phyloP scores from a whole-genome alignment of 2,888 invertebrate species.

The Drosophila anceps region DNA sequence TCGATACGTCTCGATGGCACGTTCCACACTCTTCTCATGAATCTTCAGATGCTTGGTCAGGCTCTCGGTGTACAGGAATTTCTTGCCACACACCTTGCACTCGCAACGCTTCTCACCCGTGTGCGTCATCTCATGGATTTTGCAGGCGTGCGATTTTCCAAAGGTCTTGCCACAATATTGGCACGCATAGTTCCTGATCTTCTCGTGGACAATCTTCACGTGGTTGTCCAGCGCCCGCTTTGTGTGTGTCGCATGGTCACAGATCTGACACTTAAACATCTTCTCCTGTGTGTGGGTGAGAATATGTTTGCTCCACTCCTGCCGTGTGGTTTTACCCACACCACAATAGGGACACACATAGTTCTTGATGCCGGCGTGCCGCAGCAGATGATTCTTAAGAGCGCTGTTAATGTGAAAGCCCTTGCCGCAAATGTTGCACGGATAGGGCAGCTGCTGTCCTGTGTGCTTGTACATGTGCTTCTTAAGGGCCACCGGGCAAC shows the following conservation, averaged over 20 bases:
- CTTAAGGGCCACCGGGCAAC: conserved; percentile 82
- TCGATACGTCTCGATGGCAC: conserved; percentile 81
- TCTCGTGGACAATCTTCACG: conserved; percentile 82
- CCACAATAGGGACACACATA: conserved; percentile 84
- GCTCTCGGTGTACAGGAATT: conserved; percentile 81
- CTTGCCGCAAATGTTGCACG: conserved; percentile 83
- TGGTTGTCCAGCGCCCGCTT: conserved; percentile 83
- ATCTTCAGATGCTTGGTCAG: conserved; percentile 82
- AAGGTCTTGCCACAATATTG: conserved; percentile 83
- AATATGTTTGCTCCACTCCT: conserved; percentile 83
- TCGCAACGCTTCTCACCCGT: conserved; percentile 83
- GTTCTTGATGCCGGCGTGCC: conserved; percentile 84
- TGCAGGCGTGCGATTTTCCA: conserved; percentile 82
- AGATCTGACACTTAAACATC: conserved; percentile 82
- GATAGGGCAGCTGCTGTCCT: conserved; percentile 82
- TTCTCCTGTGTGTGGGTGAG: conserved; percentile 83
- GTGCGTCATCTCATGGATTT: conserved; percentile 83
- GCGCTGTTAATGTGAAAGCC: conserved; percentile 83
- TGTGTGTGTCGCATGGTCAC: conserved; percentile 82
- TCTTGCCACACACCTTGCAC: conserved; percentile 82
- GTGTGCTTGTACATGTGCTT: conserved; percentile 84
- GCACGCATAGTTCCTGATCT: conserved; percentile 79
- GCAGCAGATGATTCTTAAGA: conserved; percentile 83
- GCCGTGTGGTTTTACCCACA: conserved; percentile 83
- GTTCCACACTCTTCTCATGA: conserved; percentile 81